Evolutionary conservation across 2,797 vertebrate species (phyloP).

Genomic region (Coreius guichenoti): DNA sequence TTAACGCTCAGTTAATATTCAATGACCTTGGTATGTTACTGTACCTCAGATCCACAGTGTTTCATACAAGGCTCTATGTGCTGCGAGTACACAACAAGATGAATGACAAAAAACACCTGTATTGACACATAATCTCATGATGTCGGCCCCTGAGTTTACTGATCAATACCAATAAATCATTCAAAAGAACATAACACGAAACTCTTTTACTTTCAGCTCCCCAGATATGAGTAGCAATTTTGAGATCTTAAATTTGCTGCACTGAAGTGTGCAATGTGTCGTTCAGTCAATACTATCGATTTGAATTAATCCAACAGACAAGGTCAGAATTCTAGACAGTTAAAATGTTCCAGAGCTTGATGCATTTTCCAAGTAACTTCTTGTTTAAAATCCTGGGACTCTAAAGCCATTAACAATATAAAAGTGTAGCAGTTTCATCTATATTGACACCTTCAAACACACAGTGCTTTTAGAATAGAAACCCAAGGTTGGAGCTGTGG

Average conservation of each 20-base stretch:
- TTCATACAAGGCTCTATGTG: background rate
- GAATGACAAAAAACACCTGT: constrained; percentile 28
- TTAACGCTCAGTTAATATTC: background rate
- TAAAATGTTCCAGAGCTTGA: constrained; percentile 33
- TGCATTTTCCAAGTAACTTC: background rate
- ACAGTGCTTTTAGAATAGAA: background rate
- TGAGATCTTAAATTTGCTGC: constrained; percentile 39
- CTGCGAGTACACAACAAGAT: background rate
- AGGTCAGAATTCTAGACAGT: constrained; percentile 25
- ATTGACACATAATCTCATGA: constrained; percentile 29
- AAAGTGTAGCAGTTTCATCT: background rate
- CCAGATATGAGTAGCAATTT: constrained; percentile 37
- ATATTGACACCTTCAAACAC: background rate
- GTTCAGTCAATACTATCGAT: constrained; percentile 35
- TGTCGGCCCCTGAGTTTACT: constrained; percentile 16
- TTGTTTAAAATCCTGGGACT: background rate
- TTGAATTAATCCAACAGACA: constrained; percentile 10
- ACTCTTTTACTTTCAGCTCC: constrained; percentile 30
- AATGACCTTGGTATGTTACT: background rate
- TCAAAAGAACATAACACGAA: constrained; percentile 20
- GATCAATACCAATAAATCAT: constrained; percentile 43
- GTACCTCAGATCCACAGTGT: constrained; percentile 7
- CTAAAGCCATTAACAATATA: background rate
- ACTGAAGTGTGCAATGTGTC: background rate
- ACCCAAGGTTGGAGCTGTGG: background rate